phyloP scores from a whole-genome alignment of 2,888 invertebrate species.

The Liposcelis brunnea region DNA sequence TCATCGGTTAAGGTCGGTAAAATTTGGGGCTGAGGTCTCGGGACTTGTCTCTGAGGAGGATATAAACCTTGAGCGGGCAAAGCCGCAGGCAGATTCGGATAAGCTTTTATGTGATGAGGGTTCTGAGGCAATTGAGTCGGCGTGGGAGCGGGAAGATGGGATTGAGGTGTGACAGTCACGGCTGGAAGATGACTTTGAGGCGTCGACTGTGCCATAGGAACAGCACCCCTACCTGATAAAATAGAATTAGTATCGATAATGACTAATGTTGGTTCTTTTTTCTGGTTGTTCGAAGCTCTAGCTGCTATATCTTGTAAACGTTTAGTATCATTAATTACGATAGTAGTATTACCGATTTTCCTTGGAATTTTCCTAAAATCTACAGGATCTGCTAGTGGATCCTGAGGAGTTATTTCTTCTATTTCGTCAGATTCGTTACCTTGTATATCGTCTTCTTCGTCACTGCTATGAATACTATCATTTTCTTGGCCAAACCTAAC shows the following conservation, averaged over 20 bases:
- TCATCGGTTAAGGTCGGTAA: conserved; percentile 75
- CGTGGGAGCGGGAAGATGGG: not conserved
- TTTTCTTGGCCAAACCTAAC: not conserved
- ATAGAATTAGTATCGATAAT: conserved; percentile 64
- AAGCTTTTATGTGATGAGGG: not conserved
- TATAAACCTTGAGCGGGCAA: conserved; percentile 20
- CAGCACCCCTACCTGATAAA: conserved; percentile 40
- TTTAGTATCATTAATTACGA: conserved; percentile 55
- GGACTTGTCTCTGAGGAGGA: conserved; percentile 18
- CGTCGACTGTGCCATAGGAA: conserved; percentile 24
- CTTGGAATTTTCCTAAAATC: conserved; percentile 23
- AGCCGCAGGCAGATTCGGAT: conserved; percentile 11
- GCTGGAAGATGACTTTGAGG: conserved; percentile 7
- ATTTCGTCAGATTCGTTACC: conserved; percentile 27
- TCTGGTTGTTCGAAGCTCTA: conserved; percentile 30
- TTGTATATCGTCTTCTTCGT: not conserved
- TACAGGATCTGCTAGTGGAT: conserved; percentile 33
- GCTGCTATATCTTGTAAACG: conserved; percentile 49
- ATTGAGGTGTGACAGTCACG: conserved; percentile 13
- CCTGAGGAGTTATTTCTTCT: conserved; percentile 42
- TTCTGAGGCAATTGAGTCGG: not conserved
- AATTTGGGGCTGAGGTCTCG: conserved; percentile 39
- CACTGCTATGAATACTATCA: not conserved
- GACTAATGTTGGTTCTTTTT: conserved; percentile 58
- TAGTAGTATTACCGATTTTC: conserved; percentile 27